Base-by-base conservation (phyloP, 2,888 invertebrate species). In the Acleris literana region DNA sequence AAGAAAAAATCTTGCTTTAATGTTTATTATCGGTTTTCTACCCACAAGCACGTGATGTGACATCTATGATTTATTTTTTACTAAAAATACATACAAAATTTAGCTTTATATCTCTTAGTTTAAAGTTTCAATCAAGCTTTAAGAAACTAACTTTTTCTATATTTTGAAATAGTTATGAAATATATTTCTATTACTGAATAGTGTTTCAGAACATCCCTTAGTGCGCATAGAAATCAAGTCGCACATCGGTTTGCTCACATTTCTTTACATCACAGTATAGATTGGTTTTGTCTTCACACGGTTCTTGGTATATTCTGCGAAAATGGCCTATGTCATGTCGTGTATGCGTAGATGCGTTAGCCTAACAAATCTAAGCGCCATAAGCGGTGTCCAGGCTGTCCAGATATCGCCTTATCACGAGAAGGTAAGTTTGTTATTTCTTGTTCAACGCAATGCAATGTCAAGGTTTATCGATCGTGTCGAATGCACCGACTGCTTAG, bases 321-420 rank as follows among this genome's bases (percentile, higher is more conserved):
- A 68, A 68, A 92, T 93, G 92, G 89, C 92, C 46, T 84, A 83
- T 69, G 72, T 90, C 54, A 70, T 84, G 13, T 73, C 84, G 6
- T 82, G 76, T 74, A 70, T 92, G 64, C 89, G 91, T 54, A 84
- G 82, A 73, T 90, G 91, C 70, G 76, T 89, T 59, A 90, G 93
- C 73, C 68, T 87, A 33, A 86, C 80, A 68, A 86, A 81, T 69
- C 75, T 87, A 6, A 90, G 84, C 69, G 86, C 75, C 69, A 75
- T 86, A 13, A 90, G 84, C 69, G 86, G 75, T 55, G 75, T 86
- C 13, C 84, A 81, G 69, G 69, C 80, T 48, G 70, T 94, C 63
- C 95, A 94, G 71, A 90, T 93, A 20, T 93, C 95, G 59, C 90
- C 93, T 25, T 97, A 97, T 84, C 97, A 97, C 82, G 95, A 95